phyloP scores from a whole-genome alignment of 1,140 invertebrate genomes.

The Euura saliciscinereae region DNA sequence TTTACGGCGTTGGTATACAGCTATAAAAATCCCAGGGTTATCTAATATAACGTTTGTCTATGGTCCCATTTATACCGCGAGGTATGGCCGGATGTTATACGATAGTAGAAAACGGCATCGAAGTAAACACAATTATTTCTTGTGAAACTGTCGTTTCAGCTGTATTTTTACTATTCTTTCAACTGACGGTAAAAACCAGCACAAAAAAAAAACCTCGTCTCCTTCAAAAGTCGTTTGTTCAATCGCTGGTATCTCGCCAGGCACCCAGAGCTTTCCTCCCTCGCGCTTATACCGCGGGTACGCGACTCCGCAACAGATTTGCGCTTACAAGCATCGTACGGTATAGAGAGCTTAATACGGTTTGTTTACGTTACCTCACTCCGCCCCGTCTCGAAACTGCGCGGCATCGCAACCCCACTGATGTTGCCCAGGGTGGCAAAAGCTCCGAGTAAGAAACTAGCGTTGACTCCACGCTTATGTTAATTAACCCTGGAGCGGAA shows the following conservation, averaged over 20 bases:
- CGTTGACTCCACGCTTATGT: not conserved
- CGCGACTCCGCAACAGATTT: not conserved
- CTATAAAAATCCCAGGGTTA: no score
- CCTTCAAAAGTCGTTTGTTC: not conserved
- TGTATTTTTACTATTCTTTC: not conserved
- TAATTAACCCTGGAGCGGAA: conserved; percentile 3
- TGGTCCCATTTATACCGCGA: not conserved
- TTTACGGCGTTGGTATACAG: no score
- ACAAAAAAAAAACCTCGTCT: not conserved
- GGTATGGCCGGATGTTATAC: not conserved
- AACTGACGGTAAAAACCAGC: not conserved
- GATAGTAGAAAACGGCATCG: not conserved
- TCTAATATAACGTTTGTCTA: no score
- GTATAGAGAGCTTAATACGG: not conserved
- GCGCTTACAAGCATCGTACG: not conserved
- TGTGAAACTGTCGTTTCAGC: not conserved
- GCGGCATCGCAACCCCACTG: no score
- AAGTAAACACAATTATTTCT: conserved; percentile 5
- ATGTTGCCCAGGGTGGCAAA: not conserved
- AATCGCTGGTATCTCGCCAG: not conserved
- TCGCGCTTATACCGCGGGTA: not conserved
- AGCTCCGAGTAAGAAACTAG: not conserved
- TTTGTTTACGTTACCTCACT: not conserved
- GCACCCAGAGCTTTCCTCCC: not conserved
- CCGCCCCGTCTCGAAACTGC: not conserved